Percentiles rank a stretch among this genome's conserved stretches.
These are phyloP conservation scores for Dicerorhinus sumatrensis DNA, from an alignment of 2,113 vertebrate species.

Conservation along the genomic window DNA sequence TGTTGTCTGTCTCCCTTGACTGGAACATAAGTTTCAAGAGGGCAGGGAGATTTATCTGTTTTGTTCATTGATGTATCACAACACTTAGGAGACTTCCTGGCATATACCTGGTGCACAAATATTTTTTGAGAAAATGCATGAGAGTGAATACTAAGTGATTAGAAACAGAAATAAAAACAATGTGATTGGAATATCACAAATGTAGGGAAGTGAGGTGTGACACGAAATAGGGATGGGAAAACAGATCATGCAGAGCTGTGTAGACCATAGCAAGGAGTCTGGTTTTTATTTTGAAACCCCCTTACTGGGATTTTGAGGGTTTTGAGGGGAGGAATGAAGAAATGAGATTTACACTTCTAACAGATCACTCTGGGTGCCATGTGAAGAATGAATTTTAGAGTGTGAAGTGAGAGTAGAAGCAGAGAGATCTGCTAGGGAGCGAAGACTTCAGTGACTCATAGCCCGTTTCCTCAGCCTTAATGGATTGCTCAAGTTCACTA, in stretches of 20 bases:
- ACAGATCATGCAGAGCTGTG: background rate
- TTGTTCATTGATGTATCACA: background rate
- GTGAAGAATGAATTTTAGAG: background rate
- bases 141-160: background rate
- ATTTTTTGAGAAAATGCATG: background rate
- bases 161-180: background rate
- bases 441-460: conserved; percentile 31
- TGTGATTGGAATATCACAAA: background rate
- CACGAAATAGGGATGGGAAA: background rate
- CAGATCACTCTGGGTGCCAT: background rate
- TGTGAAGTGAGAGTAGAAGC: background rate
- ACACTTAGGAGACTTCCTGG: background rate
- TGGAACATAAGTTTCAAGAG: background rate
- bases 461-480: conserved; percentile 44
- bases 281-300: background rate
- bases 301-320: background rate
- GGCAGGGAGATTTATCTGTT: background rate
- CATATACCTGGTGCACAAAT: background rate
- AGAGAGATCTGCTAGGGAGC: background rate
- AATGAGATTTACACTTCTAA: conserved; percentile 23
- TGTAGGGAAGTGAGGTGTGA: background rate
- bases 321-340: background rate
- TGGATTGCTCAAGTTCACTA: background rate
- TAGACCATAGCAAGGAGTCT: background rate
- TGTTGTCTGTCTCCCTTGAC: background rate